Evolutionary conservation across 2,113 vertebrate genomes (phyloP).

Genomic region (Cichladusa arquata): DNA sequence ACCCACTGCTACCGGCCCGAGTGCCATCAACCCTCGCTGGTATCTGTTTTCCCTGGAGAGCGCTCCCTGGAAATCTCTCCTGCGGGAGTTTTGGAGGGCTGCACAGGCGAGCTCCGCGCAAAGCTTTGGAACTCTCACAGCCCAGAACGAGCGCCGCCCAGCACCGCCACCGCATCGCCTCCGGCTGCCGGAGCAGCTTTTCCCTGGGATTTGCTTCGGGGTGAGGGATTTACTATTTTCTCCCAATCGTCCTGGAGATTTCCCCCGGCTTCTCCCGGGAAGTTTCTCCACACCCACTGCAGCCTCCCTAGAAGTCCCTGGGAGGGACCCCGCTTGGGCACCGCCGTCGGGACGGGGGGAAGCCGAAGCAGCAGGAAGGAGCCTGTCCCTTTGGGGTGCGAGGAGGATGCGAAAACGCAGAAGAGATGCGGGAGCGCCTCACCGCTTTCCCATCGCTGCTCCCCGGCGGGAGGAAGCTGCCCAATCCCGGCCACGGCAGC

Average conservation of each 20-base stretch:
- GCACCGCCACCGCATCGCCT: neutral
- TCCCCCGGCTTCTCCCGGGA: neutral
- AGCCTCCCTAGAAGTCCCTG: neutral
- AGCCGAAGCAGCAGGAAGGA: neutral
- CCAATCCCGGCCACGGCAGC: neutral
- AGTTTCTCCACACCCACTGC: neutral
- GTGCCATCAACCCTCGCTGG: rapidly evolving
- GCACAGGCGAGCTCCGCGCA: neutral
- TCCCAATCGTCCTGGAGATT: neutral
- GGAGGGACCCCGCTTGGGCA: neutral
- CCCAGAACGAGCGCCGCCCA: neutral
- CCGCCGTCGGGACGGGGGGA: neutral
- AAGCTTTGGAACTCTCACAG: neutral
- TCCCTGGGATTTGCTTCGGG: neutral
- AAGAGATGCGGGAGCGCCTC: neutral
- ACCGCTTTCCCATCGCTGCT: neutral
- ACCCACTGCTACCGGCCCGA: rapidly evolving
- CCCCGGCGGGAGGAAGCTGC: neutral
- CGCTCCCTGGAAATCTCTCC: neutral
- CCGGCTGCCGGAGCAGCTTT: neutral
- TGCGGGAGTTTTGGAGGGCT: neutral
- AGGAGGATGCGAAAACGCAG: neutral
- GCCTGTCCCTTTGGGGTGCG: neutral
- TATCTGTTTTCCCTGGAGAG: neutral
- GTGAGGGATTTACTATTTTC: neutral